phyloP scores from a whole-genome alignment of 2,113 vertebrate species.

The Cettia cetti region DNA sequence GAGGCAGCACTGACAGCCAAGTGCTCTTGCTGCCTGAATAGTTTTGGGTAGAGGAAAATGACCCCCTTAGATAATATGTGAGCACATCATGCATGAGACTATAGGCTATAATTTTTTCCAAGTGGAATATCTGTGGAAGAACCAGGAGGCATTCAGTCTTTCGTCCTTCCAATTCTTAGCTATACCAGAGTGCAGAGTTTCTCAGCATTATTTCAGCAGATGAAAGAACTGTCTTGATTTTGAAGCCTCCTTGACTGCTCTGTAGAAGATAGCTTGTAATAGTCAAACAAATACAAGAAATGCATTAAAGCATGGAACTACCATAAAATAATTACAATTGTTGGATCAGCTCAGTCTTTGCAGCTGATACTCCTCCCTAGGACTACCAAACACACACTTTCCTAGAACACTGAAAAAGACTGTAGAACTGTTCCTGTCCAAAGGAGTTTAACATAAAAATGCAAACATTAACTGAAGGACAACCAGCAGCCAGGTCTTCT shows the following conservation, averaged over 20 bases:
- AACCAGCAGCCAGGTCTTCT: background rate
- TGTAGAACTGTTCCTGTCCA: background rate
- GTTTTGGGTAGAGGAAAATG: background rate
- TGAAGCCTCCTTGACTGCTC: background rate
- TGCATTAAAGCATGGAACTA: background rate
- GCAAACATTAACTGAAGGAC: background rate
- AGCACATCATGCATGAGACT: accelerated
- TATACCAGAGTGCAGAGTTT: background rate
- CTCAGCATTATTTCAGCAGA: background rate
- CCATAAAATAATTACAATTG: background rate
- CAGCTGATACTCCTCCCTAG: background rate
- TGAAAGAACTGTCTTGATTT: background rate
- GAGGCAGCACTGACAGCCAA: background rate
- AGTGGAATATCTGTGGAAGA: background rate
- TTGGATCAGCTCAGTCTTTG: background rate
- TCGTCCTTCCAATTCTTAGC: background rate
- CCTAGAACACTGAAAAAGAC: background rate
- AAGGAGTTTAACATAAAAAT: background rate
- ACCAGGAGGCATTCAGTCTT: background rate
- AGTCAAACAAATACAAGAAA: background rate
- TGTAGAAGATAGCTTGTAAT: background rate
- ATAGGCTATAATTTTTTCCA: background rate
- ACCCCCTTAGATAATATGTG: background rate
- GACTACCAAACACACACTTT: background rate
- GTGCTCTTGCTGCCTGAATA: background rate